A percentile compares a stretch with the other conserved stretches of the same genome.
Conservation (phyloP, 2,888 invertebrate genomes). For the Apodemia mormo region DNA sequence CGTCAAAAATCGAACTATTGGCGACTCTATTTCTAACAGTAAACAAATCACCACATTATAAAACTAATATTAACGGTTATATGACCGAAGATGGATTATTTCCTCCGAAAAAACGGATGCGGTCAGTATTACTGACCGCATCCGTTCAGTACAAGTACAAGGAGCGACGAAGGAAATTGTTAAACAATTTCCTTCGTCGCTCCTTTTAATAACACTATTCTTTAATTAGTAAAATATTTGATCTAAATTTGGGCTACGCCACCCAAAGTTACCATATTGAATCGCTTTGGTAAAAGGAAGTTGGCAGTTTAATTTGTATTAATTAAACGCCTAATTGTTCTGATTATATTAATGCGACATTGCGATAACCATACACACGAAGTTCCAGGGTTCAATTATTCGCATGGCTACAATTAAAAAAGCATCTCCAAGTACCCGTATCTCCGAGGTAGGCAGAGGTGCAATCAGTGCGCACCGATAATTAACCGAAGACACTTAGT, state of each 20-base stretch:
- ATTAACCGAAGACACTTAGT: too few relatives aligned
- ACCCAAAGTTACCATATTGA: not conserved
- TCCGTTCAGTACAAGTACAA: too few relatives aligned
- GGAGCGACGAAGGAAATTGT: too few relatives aligned
- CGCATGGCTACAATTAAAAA: too few relatives aligned
- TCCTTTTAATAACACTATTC: conserved; percentile 25
- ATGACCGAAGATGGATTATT: not conserved
- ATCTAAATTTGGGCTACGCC: conserved; percentile 1
- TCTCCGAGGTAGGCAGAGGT: too few relatives aligned
- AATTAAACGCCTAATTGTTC: not conserved
- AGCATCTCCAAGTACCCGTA: too few relatives aligned
- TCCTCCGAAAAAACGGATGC: not conserved
- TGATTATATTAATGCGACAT: too few relatives aligned
- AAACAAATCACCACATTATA: conserved; percentile 1
- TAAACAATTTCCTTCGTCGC: conserved; percentile 11
- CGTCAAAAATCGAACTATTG: too few relatives aligned
- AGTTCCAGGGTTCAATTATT: not conserved
- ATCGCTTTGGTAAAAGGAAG: not conserved
- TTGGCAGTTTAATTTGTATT: conserved; percentile 1
- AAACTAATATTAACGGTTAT: not conserved
- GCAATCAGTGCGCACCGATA: too few relatives aligned
- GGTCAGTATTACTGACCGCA: too few relatives aligned
- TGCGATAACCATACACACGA: not conserved
- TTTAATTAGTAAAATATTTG: conserved; percentile 4
- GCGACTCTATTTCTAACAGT: too few relatives aligned